Conservation (phyloP, 2,888 invertebrate genomes). For the Thymelicus lineola region DNA sequence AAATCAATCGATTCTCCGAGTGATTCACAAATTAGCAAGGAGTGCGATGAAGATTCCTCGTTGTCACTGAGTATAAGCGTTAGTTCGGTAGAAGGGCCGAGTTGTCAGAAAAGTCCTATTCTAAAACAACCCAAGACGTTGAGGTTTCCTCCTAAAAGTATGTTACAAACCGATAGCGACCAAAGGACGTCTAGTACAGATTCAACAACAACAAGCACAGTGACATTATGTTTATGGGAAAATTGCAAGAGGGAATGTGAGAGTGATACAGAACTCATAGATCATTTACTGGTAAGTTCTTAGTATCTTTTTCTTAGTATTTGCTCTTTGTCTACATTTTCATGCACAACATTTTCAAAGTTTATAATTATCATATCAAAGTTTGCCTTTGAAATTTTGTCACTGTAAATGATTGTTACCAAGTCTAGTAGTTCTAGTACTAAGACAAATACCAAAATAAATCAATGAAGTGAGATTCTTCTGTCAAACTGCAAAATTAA, state of each 20-base stretch:
- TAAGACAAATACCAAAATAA: too few relatives aligned
- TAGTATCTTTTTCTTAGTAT: not conserved
- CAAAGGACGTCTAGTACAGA: slow-evolving; percentile 72
- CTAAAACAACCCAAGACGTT: slow-evolving; percentile 93
- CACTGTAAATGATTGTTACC: too few relatives aligned
- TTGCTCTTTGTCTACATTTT: too few relatives aligned
- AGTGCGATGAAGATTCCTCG: slow-evolving; percentile 79
- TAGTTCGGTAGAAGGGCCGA: slow-evolving; percentile 68
- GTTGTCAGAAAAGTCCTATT: slow-evolving; percentile 89
- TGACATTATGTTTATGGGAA: slow-evolving; percentile 91
- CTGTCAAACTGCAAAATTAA: too few relatives aligned
- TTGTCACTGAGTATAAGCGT: slow-evolving; percentile 76
- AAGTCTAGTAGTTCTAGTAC: too few relatives aligned
- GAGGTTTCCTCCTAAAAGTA: slow-evolving; percentile 88
- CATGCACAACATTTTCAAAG: too few relatives aligned
- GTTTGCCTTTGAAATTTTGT: not conserved
- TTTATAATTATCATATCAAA: not conserved
- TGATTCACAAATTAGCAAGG: slow-evolving; percentile 77
- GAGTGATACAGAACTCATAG: slow-evolving; percentile 91
- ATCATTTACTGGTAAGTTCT: slow-evolving; percentile 92
- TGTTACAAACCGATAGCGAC: slow-evolving; percentile 64
- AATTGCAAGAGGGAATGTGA: slow-evolving; percentile 92
- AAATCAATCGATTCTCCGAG: slow-evolving; percentile 81
- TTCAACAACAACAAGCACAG: slow-evolving; percentile 69
- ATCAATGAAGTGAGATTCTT: too few relatives aligned